Evolutionary conservation across 1,140 invertebrate genomes (phyloP).

Genomic region (Aporrectodea caliginosa): DNA sequence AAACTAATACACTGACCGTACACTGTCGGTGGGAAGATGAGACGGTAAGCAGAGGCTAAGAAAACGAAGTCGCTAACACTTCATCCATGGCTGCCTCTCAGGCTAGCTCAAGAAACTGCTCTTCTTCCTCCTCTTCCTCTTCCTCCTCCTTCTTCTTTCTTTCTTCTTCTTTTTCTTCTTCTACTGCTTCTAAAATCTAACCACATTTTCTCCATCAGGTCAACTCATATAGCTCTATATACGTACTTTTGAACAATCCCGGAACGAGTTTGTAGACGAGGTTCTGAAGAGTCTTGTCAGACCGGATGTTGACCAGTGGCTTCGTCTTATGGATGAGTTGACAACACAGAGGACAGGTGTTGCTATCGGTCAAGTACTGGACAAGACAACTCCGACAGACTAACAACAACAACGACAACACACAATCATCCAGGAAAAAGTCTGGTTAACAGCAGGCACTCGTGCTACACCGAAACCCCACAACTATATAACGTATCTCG

Average conservation of each 20-base stretch:
- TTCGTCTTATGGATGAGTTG: slow-evolving; percentile 58
- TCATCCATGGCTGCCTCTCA: too few species aligned
- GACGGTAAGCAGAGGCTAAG: too few species aligned
- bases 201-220: neutral
- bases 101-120: too few species aligned
- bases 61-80: too few species aligned
- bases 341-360: slow-evolving; percentile 56
- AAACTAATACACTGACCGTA: too few species aligned
- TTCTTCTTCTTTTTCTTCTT: neutral
- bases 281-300: slow-evolving; percentile 81
- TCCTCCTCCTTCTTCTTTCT: neutral
- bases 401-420: too few species aligned
- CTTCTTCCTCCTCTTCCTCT: neutral
- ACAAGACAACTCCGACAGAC: slow-evolving; percentile 59
- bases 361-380: slow-evolving; percentile 53
- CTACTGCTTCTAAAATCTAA: neutral
- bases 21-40: too few species aligned
- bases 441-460: neutral
- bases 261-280: slow-evolving; percentile 92
- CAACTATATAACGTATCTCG: too few species aligned
- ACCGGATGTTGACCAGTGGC: slow-evolving; percentile 42
- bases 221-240: neutral
- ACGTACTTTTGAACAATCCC: slow-evolving; percentile 53
- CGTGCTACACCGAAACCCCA: too few species aligned
- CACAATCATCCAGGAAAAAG: neutral